phyloP scores from a whole-genome alignment of 2,113 vertebrate species.

The Boulengeromyrus knoepffleri region DNA sequence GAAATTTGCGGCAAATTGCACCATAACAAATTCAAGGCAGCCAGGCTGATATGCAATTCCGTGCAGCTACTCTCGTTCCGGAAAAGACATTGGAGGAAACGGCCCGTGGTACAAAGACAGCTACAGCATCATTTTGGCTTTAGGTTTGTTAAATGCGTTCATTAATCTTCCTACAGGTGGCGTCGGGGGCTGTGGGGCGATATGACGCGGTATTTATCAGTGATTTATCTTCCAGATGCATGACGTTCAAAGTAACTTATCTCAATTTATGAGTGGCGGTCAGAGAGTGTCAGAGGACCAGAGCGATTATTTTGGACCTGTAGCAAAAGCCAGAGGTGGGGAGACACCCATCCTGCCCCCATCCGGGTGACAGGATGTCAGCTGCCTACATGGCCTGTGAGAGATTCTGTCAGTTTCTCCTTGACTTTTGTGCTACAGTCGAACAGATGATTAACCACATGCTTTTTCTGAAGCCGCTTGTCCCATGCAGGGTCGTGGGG shows the following conservation, averaged over 20 bases:
- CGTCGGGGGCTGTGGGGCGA: background rate
- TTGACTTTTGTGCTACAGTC: background rate
- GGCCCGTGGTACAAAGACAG: background rate
- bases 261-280: background rate
- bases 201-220: background rate
- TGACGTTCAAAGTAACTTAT: background rate
- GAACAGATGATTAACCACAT: background rate
- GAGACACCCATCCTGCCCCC: background rate
- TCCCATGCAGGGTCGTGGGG: background rate
- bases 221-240: background rate
- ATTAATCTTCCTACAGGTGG: slow-evolving; percentile 3
- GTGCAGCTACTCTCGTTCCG: background rate
- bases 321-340: background rate
- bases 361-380: background rate
- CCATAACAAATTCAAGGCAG: background rate
- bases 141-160: slow-evolving; percentile 8
- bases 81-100: slow-evolving; percentile 2
- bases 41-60: background rate
- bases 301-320: background rate
- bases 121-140: slow-evolving; percentile 2
- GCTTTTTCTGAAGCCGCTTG: background rate
- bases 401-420: background rate
- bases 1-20: slow-evolving; percentile 3
- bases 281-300: background rate
- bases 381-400: background rate